Base-by-base conservation (phyloP, 2,797 vertebrate genomes). In the Momotus momota region DNA sequence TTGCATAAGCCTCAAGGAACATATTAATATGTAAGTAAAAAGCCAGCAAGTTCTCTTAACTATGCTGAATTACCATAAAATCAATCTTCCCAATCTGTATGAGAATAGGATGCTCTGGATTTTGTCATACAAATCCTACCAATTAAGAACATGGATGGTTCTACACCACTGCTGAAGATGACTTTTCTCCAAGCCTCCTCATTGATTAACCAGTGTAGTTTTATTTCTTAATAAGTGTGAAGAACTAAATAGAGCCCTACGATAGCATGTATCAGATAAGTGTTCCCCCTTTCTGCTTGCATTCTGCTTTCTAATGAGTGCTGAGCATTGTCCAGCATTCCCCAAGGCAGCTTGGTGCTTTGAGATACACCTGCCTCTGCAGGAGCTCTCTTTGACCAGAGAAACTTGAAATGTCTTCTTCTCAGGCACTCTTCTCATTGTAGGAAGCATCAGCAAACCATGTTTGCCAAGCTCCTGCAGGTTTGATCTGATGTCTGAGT, bases 81-180 rank as follows among this genome's bases (percentile, higher is more conserved):
- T 61, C 73, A 60, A 54, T 77, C 29, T 71, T 80, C 58, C 22
- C 38, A 80, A 21, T 74, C 74, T 73, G 38, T 80, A 61, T 57
- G 51, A 81, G 70, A 81, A 88, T 33, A 75, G 60, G 51, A 52
- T 62, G 62, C 51, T 72, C 62, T 90, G 73, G 46, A 74, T 92
- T 77, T 60, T 93, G 40, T 58, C 81, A 45, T 16, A 80, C 27
- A 80, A 77, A 55, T 55, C 10, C 51, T 43, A 15, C 7, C 57
- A 4, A 4, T 79, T 51, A 52, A 72, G 41, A 51, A 31, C 5
- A 10, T 11, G 31, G 55, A 62, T 66, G 35, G 33, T 11, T 74
- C 52, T 38, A 67, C 11, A 6, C 4, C 0, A 0, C 22, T 49
- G 43, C 54, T 78, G 40, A 58, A 55, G 17, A 41, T 23, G 7